Base-by-base conservation (phyloP, 1,140 invertebrate species). In the Cherax destructor region DNA sequence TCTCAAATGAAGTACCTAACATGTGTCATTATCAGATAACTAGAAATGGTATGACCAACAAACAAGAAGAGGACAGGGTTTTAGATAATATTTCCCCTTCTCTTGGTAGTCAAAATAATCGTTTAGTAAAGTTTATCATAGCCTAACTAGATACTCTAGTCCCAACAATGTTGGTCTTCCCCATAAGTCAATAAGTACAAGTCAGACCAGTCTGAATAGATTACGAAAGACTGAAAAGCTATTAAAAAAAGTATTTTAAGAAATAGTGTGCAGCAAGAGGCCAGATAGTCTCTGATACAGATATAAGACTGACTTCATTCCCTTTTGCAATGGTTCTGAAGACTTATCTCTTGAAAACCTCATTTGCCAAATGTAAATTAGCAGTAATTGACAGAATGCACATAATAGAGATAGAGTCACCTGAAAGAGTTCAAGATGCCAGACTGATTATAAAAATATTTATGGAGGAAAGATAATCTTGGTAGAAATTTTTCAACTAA, bases 371-470 rank as follows among this genome's bases (percentile, higher is more conserved):
- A 92, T 77, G 92, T 92, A 13, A 92, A 79, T 61, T 91, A 69
- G 88, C 88, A 47, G 88, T 91, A 10, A 91, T 92, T 41, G 86
- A 91, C n/a, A 81, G 86, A 61, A 90, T 92, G 87, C 88, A 90
- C 78, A 91, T 88, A 18, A 87, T 92, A 41, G 87, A 86, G 86
- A 61, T 65, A 30, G 89, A 92, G 21, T 91, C 83, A 10, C 84
- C 87, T 56, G 83, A 83, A 9, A 76, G 50, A 86, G 84, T 49
- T 83, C 84, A 16, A 78, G 86, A 49, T 50, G 69, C 21, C 84
- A 92, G 9, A 87, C 88, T 30, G 83, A 92, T 76, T 93, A 93
- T 87, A 87, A 92, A 76, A 89, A 92, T n/a, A 89, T 92, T 69
- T 93, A 92, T 86, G 81, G 92, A 76, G 61, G 79, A 41, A 65